Evolutionary conservation across 2,113 vertebrate genomes (phyloP).

Genomic region (Vicugna pacos): DNA sequence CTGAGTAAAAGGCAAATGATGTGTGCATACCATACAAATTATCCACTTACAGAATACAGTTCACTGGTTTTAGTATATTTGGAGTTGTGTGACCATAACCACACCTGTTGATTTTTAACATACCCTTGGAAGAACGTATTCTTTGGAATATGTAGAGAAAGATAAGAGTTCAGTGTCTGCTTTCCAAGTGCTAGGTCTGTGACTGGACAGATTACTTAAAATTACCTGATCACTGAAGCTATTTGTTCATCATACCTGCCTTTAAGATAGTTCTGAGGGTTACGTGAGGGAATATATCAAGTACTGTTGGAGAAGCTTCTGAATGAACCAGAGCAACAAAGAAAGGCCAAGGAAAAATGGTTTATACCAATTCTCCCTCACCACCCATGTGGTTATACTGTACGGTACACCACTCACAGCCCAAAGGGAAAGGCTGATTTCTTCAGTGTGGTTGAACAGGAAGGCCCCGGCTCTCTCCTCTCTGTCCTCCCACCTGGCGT

Average conservation of each 20-base stretch:
- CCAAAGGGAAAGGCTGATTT: neutral
- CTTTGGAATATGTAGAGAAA: slow-evolving; percentile 20
- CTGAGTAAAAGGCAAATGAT: slow-evolving; percentile 4
- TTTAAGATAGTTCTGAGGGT: neutral
- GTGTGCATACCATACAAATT: neutral
- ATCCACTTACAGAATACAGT: neutral
- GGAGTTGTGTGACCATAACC: neutral
- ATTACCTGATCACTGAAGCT: neutral
- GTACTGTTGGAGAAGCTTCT: neutral
- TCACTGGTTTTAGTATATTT: neutral
- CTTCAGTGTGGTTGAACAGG: neutral
- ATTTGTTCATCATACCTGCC: neutral
- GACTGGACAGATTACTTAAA: neutral
- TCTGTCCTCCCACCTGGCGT: neutral
- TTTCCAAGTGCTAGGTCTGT: neutral
- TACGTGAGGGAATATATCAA: neutral
- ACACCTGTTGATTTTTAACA: neutral
- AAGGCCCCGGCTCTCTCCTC: neutral
- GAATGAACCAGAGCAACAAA: neutral
- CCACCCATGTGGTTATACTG: neutral
- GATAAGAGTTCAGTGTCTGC: neutral
- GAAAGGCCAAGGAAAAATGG: neutral
- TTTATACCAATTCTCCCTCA: neutral
- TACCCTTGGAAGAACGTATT: neutral
- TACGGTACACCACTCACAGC: neutral